These are phyloP conservation scores for Nycticorax nycticorax DNA, from an alignment of 2,113 vertebrate species.

Conservation along the genomic window DNA sequence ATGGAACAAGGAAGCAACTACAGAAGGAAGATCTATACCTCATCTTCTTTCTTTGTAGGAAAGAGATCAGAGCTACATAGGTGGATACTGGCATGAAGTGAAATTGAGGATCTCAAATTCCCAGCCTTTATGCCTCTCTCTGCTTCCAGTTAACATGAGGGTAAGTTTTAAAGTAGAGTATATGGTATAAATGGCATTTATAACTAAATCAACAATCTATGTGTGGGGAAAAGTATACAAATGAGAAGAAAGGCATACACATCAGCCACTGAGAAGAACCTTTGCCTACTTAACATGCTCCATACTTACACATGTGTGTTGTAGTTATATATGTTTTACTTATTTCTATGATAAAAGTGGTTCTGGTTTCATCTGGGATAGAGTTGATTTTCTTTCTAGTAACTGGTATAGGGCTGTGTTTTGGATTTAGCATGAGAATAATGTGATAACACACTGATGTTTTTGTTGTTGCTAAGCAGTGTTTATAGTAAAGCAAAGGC, in stretches of 20 bases:
- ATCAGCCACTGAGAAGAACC: neutral
- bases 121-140: neutral
- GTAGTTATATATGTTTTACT: neutral
- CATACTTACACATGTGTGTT: neutral
- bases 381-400: too few relatives aligned
- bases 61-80: neutral
- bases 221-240: neutral
- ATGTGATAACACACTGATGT: too few relatives aligned
- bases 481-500: too few relatives aligned
- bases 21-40: neutral
- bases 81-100: neutral
- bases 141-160: neutral
- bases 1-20: neutral
- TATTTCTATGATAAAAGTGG: neutral
- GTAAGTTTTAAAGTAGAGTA: neutral
- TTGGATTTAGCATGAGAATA: too few relatives aligned
- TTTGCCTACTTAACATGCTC: neutral
- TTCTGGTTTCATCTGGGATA: too few relatives aligned
- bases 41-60: neutral
- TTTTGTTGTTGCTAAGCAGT: too few relatives aligned
- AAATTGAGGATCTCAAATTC: neutral
- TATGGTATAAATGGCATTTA: rapidly evolving
- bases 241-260: neutral
- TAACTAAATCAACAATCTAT: neutral
- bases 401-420: too few relatives aligned